Percentiles rank a stretch among this genome's conserved stretches.
Conservation (phyloP, 2,113 vertebrate species). For the Syngnathus typhle region DNA sequence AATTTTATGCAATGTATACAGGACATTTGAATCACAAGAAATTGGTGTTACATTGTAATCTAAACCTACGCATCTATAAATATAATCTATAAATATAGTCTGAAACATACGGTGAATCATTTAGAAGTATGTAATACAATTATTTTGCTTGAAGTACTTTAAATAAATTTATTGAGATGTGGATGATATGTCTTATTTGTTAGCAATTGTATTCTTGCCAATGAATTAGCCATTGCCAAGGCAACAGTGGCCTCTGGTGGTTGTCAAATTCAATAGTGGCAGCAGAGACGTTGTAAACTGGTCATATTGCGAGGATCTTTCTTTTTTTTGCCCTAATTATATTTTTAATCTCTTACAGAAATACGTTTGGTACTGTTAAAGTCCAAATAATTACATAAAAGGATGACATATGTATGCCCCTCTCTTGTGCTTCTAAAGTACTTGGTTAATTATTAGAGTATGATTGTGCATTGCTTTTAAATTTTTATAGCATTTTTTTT, state of each 20-base stretch:
- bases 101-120: background rate
- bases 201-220: background rate
- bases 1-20: too few relatives aligned
- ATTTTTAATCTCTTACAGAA: background rate
- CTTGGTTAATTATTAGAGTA: background rate
- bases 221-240: background rate
- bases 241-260: constrained; percentile 53
- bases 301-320: background rate
- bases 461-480: background rate
- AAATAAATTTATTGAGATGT: background rate
- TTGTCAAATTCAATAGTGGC: constrained; percentile 2
- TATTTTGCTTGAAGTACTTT: background rate
- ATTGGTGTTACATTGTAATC: too few relatives aligned
- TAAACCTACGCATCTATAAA: too few relatives aligned
- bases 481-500: background rate
- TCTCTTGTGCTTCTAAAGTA: background rate
- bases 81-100: background rate
- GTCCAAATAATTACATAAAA: background rate
- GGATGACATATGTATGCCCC: too few relatives aligned
- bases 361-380: background rate
- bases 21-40: too few relatives aligned
- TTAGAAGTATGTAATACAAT: background rate
- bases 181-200: background rate
- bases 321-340: background rate
- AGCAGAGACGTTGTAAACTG: background rate